Base-by-base conservation (phyloP, 2,113 vertebrate genomes). In the Oryzias melastigma region DNA sequence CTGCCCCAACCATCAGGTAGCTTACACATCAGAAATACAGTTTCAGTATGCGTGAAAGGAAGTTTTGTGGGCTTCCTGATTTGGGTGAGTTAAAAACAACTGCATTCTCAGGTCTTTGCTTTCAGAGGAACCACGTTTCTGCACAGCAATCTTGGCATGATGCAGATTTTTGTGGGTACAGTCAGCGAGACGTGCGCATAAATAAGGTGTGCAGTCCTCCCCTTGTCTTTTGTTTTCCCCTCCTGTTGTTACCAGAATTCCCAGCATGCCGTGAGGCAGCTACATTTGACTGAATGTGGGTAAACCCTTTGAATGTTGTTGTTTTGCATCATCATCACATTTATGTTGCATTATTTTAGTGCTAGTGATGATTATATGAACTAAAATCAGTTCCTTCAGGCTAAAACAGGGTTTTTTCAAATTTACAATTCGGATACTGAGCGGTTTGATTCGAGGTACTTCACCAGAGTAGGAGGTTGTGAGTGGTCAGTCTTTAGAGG, bases 21-120 rank as follows among this genome's bases (percentile, higher is more conserved):
- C 22, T 47, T 51, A 18, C 18, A 50, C 13, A 62, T 5, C 65
- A 50, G 15, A 6, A 15, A 67, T 44, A 65, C 53, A 62, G 69
- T 86, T 86, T 88, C 83, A 62, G 13, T 79, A 58, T 80, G 71
- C 48, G n/a, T 77, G 53, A 75, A 68, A 86, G 80, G 81, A 83
- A 80, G 75, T 77, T 69, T 71, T 80, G 75, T 4, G 48, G 82
- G 56, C 51, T 71, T 49, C 41, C 46, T 66, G 46, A 78, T 74
- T 49, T 52, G 57, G 50, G 63, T 66, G 44, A 57, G 35, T 61
- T 67, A 40, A 65, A 50, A 46, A 17, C 42, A 42, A 69, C 55
- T 52, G 1, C 4, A 56, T 56, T 63, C 54, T 63, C 68, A 22
- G 6, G 15, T 62, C 24, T 71, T 43, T 45, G 47, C 59, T 50